Evolutionary conservation across 2,113 vertebrate species (phyloP).

Genomic region (Passerina amoena): DNA sequence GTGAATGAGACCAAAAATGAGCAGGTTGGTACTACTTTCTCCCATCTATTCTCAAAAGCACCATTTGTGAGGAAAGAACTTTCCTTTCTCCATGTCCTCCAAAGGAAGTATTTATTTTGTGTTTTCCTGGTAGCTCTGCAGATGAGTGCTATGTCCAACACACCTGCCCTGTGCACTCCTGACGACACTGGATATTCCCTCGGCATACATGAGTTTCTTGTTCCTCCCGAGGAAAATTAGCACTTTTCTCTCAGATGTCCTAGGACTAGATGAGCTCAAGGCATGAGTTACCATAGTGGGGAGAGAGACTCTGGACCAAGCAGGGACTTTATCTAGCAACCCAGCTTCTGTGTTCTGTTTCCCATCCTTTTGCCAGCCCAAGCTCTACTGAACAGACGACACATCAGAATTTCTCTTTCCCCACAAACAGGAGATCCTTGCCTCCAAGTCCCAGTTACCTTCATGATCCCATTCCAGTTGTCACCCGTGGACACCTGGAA

Average conservation of each 20-base stretch:
- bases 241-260: not conserved
- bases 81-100: not conserved
- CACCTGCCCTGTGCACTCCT: not conserved
- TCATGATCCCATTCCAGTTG: conserved; percentile 99
- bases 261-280: not conserved
- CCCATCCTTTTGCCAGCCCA: not conserved
- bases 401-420: not conserved
- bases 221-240: not conserved
- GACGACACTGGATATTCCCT: not conserved
- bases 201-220: not conserved
- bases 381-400: not conserved
- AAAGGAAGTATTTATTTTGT: not conserved
- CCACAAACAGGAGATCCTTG: not conserved
- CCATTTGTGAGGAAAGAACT: not conserved
- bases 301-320: not conserved
- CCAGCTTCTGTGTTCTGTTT: not conserved
- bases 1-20: not conserved
- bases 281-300: not conserved
- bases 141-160: not conserved
- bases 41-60: not conserved
- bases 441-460: conserved; percentile 77
- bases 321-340: not conserved
- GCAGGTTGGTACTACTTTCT: not conserved
- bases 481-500: conserved; percentile 98
- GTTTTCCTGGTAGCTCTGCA: not conserved